A percentile compares a stretch with the other conserved stretches of the same genome.
These are phyloP conservation scores for Platycnemis pennipes DNA, from an alignment of 2,888 invertebrate genomes.

Conservation along the genomic window DNA sequence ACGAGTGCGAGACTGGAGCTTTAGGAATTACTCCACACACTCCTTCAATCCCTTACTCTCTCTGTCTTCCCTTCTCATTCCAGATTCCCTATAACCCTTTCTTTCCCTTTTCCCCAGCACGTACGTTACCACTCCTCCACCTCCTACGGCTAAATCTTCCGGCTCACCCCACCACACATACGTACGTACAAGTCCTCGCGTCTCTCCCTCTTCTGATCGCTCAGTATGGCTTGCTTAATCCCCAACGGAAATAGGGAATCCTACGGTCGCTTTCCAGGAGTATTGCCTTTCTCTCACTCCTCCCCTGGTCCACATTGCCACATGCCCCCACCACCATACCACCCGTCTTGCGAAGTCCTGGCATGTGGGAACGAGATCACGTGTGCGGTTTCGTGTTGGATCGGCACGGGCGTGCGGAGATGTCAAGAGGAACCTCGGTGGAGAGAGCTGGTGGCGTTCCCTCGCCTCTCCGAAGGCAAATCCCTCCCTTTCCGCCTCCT, in stretches of 20 bases:
- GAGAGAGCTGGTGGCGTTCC: not conserved
- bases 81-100: not conserved
- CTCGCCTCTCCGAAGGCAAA: conserved; percentile 28
- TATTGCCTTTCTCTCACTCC: conserved; percentile 53
- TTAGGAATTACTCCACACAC: conserved; percentile 25
- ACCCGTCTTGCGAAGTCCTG: not conserved
- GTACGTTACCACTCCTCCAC: not conserved
- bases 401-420: not conserved
- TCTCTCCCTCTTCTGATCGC: conserved; percentile 29
- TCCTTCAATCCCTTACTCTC: not conserved
- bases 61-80: not conserved
- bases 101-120: not conserved
- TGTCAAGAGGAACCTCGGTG: not conserved
- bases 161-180: not conserved
- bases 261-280: conserved; percentile 34
- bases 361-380: not conserved
- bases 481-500: not conserved
- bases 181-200: no score
- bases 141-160: conserved; percentile 19
- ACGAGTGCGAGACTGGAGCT: not conserved
- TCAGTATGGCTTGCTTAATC: conserved; percentile 13
- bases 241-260: conserved; percentile 56
- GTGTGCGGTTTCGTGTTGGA: not conserved
- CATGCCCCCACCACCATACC: not conserved
- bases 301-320: not conserved